Percentiles rank a stretch among this genome's conserved stretches.
phyloP scores from a whole-genome alignment of 2,797 vertebrate species.

The Malurus leucopterus region DNA sequence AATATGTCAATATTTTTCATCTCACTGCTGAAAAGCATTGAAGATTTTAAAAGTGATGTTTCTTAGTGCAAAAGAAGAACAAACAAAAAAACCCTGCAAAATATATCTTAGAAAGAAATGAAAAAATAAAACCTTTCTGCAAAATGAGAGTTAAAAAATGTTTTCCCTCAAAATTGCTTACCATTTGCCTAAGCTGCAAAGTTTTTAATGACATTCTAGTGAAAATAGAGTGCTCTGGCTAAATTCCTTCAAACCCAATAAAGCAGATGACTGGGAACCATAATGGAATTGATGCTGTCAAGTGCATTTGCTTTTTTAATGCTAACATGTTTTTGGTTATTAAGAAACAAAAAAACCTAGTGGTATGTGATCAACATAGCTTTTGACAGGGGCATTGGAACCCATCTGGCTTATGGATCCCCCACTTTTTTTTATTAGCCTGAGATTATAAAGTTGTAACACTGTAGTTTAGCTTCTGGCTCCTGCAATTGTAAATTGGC shows the following conservation, averaged over 20 bases:
- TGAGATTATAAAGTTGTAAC: conserved; percentile 65
- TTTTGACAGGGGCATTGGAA: conserved; percentile 61
- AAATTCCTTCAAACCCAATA: conserved; percentile 61
- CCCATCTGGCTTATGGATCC: conserved; percentile 63
- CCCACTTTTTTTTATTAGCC: conserved; percentile 38
- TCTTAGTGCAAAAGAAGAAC: neutral
- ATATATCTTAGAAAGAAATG: neutral
- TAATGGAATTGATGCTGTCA: conserved; percentile 53
- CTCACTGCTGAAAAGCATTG: neutral
- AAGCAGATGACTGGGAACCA: conserved; percentile 50
- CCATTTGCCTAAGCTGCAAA: conserved; percentile 48
- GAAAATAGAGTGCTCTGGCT: conserved; percentile 38
- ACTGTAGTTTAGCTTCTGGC: conserved; percentile 63
- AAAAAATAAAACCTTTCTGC: neutral
- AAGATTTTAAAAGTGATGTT: neutral
- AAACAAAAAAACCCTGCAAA: neutral
- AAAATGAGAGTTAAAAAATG: conserved; percentile 14
- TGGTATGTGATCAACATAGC: conserved; percentile 20
- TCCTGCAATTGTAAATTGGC: conserved; percentile 66
- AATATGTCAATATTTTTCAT: conserved; percentile 57
- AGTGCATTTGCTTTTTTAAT: conserved; percentile 59
- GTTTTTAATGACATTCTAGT: conserved; percentile 48
- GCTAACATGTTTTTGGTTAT: conserved; percentile 50
- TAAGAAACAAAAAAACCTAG: conserved; percentile 52
- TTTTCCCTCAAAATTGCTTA: conserved; percentile 6